Conservation (phyloP, 2,797 vertebrate species). For the Lophotriccus pileatus region DNA sequence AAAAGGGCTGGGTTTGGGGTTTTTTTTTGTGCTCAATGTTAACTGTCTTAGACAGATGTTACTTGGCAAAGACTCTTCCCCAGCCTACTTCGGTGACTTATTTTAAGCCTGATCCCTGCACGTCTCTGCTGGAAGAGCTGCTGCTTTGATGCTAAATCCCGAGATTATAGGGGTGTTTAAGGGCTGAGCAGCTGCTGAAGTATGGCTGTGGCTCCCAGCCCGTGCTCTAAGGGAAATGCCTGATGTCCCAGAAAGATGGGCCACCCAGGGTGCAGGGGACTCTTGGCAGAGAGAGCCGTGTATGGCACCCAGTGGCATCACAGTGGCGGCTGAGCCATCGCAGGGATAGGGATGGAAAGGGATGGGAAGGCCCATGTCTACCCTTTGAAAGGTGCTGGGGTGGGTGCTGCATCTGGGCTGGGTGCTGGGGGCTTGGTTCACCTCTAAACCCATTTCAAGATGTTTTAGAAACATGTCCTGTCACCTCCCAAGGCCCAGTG, state of each 20-base stretch:
- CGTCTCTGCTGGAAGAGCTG: not conserved
- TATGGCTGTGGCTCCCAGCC: not conserved
- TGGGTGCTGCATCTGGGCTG: fast-evolving
- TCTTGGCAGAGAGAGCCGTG: not conserved
- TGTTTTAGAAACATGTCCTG: not conserved
- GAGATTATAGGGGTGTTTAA: constrained; percentile 6
- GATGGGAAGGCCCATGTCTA: not conserved
- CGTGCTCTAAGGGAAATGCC: not conserved
- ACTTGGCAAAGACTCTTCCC: constrained; percentile 9
- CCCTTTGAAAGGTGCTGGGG: not conserved
- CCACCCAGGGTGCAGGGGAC: not conserved
- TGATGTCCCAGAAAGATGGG: not conserved
- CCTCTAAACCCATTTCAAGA: not conserved
- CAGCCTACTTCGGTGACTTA: not conserved
- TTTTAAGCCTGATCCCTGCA: constrained; percentile 41
- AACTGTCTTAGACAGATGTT: constrained; percentile 29
- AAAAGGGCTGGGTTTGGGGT: not conserved
- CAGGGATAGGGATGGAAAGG: not conserved
- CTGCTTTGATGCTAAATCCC: constrained; percentile 43
- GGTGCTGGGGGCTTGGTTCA: not conserved
- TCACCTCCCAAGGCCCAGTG: not conserved
- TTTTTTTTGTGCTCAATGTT: not conserved
- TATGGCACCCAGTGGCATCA: fast-evolving
- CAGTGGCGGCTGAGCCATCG: fast-evolving
- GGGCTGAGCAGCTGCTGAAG: constrained; percentile 35